Conservation (phyloP, 92 coral and sea anemone genomes). For the Palythoa grandiflora region DNA sequence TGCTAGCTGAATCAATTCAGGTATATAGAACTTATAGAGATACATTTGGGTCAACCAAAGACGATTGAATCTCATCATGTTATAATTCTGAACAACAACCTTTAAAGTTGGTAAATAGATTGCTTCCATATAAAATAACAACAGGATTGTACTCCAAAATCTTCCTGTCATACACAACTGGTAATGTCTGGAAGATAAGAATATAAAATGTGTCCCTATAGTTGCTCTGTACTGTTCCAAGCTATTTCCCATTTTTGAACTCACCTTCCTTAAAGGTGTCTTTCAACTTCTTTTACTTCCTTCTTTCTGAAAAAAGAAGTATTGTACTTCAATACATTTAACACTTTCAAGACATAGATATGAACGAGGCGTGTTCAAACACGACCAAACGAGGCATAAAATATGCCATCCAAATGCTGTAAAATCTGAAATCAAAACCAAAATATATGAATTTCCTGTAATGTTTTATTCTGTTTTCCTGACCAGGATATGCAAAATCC, state of each 20-base stretch:
- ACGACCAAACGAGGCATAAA: slow-evolving; percentile 9
- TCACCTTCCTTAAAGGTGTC: slow-evolving; percentile 6
- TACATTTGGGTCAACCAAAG: slow-evolving; percentile 8
- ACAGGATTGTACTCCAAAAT: slow-evolving; percentile 2
- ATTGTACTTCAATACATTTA: slow-evolving; percentile 5
- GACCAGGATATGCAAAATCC: slow-evolving; percentile 53
- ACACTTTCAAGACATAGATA: slow-evolving; percentile 7
- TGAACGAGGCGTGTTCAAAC: slow-evolving; percentile 10
- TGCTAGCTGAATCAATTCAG: slow-evolving; percentile 5
- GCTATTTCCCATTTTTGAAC: slow-evolving; percentile 7
- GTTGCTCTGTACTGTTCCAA: slow-evolving; percentile 9
- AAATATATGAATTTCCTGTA: slow-evolving; percentile 49
- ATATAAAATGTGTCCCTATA: slow-evolving; percentile 6
- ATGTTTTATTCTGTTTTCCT: slow-evolving; percentile 52
- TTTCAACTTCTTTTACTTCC: slow-evolving; percentile 7
- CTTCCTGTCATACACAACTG: slow-evolving; percentile 9
- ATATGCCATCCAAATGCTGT: slow-evolving; percentile 28
- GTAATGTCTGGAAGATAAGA: slow-evolving; percentile 7
- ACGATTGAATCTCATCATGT: slow-evolving; percentile 7
- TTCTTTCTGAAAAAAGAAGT: slow-evolving; percentile 3
- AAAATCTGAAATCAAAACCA: slow-evolving; percentile 58
- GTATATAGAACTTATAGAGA: slow-evolving; percentile 2
- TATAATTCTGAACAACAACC: slow-evolving; percentile 7
- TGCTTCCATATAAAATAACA: slow-evolving; percentile 6
- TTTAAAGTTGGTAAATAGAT: slow-evolving; percentile 5